These are phyloP conservation scores for Australoheros facetus DNA, from an alignment of 2,797 vertebrate species.

Conservation along the genomic window DNA sequence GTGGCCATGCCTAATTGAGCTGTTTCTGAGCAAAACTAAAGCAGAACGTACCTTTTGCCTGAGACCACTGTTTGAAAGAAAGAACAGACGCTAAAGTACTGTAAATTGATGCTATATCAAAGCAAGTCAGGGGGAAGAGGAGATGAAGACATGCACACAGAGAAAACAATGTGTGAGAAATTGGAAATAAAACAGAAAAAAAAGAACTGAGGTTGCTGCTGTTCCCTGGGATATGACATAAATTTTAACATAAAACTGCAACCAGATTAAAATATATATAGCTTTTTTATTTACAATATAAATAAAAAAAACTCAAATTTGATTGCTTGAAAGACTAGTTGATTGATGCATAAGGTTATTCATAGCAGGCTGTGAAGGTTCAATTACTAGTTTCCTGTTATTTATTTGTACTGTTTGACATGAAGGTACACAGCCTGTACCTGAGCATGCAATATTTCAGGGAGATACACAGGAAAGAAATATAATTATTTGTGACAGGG, in stretches of 20 bases:
- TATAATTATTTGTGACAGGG: constrained; percentile 23
- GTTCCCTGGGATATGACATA: constrained; percentile 12
- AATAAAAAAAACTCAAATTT: constrained; percentile 20
- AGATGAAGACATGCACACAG: constrained; percentile 47
- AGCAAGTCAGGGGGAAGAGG: constrained; percentile 36
- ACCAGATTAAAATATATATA: neutral
- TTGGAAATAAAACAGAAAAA: constrained; percentile 34
- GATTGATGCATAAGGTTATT: constrained; percentile 33
- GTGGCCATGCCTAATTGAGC: constrained; percentile 65
- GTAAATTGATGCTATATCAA: constrained; percentile 55
- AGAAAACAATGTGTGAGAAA: constrained; percentile 49
- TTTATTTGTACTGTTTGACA: constrained; percentile 8
- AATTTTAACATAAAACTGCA: constrained; percentile 12
- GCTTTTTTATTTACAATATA: neutral
- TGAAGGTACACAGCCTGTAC: neutral
- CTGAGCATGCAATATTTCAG: constrained; percentile 1
- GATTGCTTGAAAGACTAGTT: constrained; percentile 10
- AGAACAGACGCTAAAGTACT: constrained; percentile 56
- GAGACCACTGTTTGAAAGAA: constrained; percentile 65
- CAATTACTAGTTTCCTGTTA: constrained; percentile 8
- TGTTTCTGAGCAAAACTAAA: constrained; percentile 64
- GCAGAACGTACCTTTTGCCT: constrained; percentile 69
- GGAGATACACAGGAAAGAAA: neutral
- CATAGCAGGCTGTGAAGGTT: neutral
- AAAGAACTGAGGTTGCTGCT: constrained; percentile 20